These are phyloP conservation scores for Alviniconcha strummeri DNA, from an alignment of 2,888 invertebrate species.

Conservation along the genomic window DNA sequence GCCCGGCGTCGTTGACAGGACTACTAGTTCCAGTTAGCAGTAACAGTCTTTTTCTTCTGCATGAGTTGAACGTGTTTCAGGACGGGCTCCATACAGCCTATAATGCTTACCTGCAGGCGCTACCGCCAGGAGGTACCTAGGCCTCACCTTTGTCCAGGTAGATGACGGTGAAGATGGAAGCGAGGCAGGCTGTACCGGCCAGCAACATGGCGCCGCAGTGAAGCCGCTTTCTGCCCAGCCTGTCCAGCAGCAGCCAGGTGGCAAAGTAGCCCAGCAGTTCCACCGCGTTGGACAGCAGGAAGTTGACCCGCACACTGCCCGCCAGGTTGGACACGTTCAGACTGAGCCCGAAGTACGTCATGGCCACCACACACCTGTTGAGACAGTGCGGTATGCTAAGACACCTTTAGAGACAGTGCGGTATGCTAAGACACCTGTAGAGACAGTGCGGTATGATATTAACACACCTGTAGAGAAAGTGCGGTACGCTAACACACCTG, in stretches of 20 bases:
- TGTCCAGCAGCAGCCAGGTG: conserved; percentile 51
- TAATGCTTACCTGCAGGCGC: too few species aligned
- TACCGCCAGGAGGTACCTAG: too few species aligned
- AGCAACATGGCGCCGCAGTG: conserved; percentile 51
- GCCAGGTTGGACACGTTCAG: conserved; percentile 38
- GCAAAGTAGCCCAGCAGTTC: conserved; percentile 58
- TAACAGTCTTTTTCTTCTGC: too few species aligned
- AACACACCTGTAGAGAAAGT: too few species aligned
- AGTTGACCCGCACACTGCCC: conserved; percentile 60
- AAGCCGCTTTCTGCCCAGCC: conserved; percentile 55
- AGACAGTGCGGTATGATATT: not conserved
- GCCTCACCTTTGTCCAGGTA: conserved; percentile 26
- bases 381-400: too few species aligned
- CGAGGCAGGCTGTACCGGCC: conserved; percentile 73
- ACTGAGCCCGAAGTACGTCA: conserved; percentile 61
- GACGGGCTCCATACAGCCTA: too few species aligned
- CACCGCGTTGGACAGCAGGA: conserved; percentile 55
- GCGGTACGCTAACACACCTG: too few species aligned
- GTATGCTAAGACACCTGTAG: too few species aligned
- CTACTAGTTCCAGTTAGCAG: too few species aligned
- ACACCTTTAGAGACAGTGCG: too few species aligned
- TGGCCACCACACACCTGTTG: conserved; percentile 56
- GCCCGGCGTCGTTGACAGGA: too few species aligned
- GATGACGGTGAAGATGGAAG: conserved; percentile 77
- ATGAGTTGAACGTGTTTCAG: too few species aligned